Percentiles rank a stretch among this genome's conserved stretches.
Evolutionary conservation across 1,140 invertebrate genomes (phyloP).

Genomic region (Drosophila elegans): DNA sequence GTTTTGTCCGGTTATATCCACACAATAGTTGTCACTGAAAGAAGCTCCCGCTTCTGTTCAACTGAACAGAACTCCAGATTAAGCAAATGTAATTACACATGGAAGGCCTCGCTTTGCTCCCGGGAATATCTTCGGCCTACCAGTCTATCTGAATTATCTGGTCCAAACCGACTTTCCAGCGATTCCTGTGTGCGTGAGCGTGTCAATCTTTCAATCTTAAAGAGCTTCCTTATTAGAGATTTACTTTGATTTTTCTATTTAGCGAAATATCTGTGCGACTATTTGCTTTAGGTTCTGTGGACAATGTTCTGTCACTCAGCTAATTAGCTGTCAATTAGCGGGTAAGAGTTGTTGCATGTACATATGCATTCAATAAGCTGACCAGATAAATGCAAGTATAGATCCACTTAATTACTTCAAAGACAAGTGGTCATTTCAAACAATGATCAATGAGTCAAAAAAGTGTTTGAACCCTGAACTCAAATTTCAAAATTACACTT

Average conservation of each 20-base stretch:
- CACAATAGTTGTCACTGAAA: neutral
- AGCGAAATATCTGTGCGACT: slow-evolving; percentile 19
- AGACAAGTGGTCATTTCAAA: neutral
- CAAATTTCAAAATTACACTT: no score
- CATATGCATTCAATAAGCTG: neutral
- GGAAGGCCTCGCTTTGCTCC: neutral
- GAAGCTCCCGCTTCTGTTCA: slow-evolving; percentile 20
- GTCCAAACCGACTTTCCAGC: slow-evolving; percentile 62
- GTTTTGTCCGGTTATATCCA: neutral
- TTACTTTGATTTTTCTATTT: slow-evolving; percentile 60
- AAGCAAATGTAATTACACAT: slow-evolving; percentile 41
- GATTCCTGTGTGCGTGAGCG: slow-evolving; percentile 6
- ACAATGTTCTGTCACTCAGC: slow-evolving; percentile 30
- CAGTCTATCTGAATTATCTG: slow-evolving; percentile 55
- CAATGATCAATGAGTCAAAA: neutral
- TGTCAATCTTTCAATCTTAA: slow-evolving; percentile 17
- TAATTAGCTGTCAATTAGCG: slow-evolving; percentile 71
- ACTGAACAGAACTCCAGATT: slow-evolving; percentile 26
- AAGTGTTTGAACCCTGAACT: no score
- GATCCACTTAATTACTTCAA: neutral
- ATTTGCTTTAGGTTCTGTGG: slow-evolving; percentile 37
- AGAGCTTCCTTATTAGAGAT: slow-evolving; percentile 65
- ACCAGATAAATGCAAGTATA: neutral
- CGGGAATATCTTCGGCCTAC: slow-evolving; percentile 39
- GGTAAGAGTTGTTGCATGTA: neutral